These are phyloP conservation scores for Arenicola marina DNA, from an alignment of 2,888 invertebrate genomes.

Conservation along the genomic window DNA sequence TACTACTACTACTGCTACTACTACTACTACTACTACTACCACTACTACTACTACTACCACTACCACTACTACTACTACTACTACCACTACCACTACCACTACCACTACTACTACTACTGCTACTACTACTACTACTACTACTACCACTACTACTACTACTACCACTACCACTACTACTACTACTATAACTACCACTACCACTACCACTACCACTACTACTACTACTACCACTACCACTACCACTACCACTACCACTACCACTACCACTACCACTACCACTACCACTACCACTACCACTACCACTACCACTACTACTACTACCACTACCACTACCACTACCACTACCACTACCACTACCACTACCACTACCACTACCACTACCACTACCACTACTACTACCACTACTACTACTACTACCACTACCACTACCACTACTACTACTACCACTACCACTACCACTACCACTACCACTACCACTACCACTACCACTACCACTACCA, in stretches of 20 bases:
- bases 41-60: constrained; percentile 8
- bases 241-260: constrained; percentile 15
- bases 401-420: constrained; percentile 5
- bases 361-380: constrained; percentile 2
- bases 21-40: constrained; percentile 20
- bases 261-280: constrained; percentile 3
- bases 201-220: constrained; percentile 26
- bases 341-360: constrained; percentile 7
- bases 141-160: constrained; percentile 26
- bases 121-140: constrained; percentile 24
- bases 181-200: constrained; percentile 20
- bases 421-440: constrained; percentile 11
- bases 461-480: no score
- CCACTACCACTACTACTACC: constrained; percentile 5
- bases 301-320: constrained; percentile 6
- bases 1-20: constrained; percentile 27
- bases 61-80: constrained; percentile 23
- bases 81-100: constrained; percentile 21
- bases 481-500: no score
- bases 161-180: constrained; percentile 28
- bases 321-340: constrained; percentile 9
- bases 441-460: no score
- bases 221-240: constrained; percentile 21
- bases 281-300: not conserved
- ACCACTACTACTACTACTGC: constrained; percentile 22